These are phyloP conservation scores for Myxocyprinus asiaticus DNA, from an alignment of 2,113 vertebrate genomes.

Conservation along the genomic window DNA sequence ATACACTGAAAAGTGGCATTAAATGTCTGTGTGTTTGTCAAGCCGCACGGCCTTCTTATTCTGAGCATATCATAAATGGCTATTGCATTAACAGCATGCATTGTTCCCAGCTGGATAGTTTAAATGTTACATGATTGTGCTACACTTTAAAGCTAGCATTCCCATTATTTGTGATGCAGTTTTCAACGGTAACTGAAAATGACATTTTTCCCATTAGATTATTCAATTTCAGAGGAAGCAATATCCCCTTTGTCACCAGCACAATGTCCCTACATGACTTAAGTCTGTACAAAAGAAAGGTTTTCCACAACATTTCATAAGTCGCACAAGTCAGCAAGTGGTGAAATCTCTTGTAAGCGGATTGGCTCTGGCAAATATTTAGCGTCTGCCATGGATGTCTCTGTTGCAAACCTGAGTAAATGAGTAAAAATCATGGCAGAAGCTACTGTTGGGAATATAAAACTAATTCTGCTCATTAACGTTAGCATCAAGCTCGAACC, in stretches of 20 bases:
- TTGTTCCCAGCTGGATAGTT: neutral
- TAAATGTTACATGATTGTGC: neutral
- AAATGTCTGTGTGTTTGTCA: too few relatives aligned
- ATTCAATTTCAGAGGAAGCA: neutral
- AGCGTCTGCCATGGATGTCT: constrained; percentile 14
- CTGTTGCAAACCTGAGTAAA: constrained; percentile 24
- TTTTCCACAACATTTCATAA: constrained; percentile 5
- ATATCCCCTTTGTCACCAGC: neutral
- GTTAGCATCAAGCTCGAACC: too few relatives aligned
- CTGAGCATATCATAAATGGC: neutral
- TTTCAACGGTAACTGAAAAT: neutral
- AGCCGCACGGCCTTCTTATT: neutral
- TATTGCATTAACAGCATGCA: constrained; percentile 14
- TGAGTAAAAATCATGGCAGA: constrained; percentile 22
- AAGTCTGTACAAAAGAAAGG: neutral
- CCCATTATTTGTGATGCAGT: constrained; percentile 1
- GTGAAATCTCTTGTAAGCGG: constrained; percentile 35
- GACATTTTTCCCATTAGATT: constrained; percentile 5
- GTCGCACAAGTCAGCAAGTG: neutral
- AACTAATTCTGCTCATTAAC: neutral
- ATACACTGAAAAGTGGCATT: too few relatives aligned
- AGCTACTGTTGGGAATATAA: neutral
- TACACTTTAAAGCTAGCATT: neutral
- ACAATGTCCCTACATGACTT: neutral
- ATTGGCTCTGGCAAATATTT: constrained; percentile 42